Conservation (phyloP, 2,113 vertebrate genomes). For the Pycnonotus jocosus region DNA sequence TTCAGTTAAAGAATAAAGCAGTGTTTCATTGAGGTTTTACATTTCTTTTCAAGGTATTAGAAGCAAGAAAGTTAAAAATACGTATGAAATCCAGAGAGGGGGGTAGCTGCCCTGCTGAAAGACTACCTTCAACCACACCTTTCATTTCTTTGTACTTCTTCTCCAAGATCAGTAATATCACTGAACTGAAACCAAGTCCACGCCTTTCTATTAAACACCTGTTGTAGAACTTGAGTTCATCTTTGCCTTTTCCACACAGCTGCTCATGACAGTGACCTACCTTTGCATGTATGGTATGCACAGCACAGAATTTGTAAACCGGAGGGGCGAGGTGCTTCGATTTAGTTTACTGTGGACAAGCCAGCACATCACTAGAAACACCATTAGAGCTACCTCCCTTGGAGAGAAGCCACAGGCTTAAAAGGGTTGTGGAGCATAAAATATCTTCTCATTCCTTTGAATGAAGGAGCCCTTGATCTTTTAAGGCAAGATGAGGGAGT, state of each 20-base stretch:
- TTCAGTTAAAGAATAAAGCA: neutral
- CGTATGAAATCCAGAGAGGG: neutral
- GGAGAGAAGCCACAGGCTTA: slow-evolving; percentile 18
- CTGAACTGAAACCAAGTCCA: neutral
- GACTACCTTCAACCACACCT: neutral
- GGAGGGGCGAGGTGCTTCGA: neutral
- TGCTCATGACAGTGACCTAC: neutral
- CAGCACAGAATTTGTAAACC: neutral
- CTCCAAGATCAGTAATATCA: neutral
- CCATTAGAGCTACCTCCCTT: slow-evolving; percentile 10
- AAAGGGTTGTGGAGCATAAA: slow-evolving; percentile 9
- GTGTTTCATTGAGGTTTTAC: neutral
- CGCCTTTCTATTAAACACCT: neutral
- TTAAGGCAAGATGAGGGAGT: neutral
- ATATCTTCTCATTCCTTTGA: slow-evolving; percentile 11
- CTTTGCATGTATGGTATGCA: neutral
- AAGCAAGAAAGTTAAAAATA: neutral
- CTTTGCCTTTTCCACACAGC: neutral
- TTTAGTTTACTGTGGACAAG: neutral
- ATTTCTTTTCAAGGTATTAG: neutral
- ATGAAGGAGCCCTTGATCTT: slow-evolving; percentile 38
- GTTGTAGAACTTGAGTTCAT: neutral
- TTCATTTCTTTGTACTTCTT: neutral
- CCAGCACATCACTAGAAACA: neutral
- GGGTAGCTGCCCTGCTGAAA: neutral